A percentile compares a stretch with the other conserved stretches of the same genome.
phyloP scores from a whole-genome alignment of 1,140 invertebrate genomes.

The Zophobas atratus region DNA sequence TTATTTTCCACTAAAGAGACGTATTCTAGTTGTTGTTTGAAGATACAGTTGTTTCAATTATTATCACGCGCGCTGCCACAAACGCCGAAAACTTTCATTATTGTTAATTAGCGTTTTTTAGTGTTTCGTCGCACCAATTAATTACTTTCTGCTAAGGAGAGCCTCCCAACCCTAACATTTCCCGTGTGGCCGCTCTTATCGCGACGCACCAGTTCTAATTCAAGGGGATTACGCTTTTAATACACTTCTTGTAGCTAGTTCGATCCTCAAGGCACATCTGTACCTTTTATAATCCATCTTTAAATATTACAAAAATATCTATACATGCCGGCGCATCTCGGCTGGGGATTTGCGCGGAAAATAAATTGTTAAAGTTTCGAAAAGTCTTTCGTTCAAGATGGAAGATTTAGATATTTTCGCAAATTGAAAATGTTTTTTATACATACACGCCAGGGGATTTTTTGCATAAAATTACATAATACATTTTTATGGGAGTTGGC shows the following conservation, averaged over 20 bases:
- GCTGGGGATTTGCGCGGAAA: conserved; percentile 46
- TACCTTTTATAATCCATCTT: conserved; percentile 48
- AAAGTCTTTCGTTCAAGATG: conserved; percentile 29
- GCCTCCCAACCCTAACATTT: not conserved
- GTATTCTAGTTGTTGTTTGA: too few species aligned
- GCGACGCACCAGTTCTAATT: conserved; percentile 46
- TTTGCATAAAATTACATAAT: conserved; percentile 34
- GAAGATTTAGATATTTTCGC: conserved; percentile 44
- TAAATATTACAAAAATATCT: conserved; percentile 48
- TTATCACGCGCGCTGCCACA: too few species aligned
- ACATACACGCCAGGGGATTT: conserved; percentile 5
- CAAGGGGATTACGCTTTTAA: conserved; percentile 43
- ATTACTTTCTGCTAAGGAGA: too few species aligned
- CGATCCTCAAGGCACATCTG: conserved; percentile 44
- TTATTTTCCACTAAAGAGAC: too few species aligned
- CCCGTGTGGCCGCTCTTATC: conserved; percentile 26
- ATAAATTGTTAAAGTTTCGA: conserved; percentile 52
- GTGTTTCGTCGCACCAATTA: too few species aligned
- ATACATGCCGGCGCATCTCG: conserved; percentile 35
- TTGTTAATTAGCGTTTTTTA: too few species aligned
- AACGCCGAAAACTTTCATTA: too few species aligned
- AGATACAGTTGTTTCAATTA: too few species aligned
- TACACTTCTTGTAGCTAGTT: conserved; percentile 43
- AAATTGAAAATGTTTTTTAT: conserved; percentile 44
- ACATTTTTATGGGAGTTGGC: not conserved